Percentiles rank a stretch among this genome's conserved stretches.
These are phyloP conservation scores for Piezodorus guildinii DNA, from an alignment of 1,140 invertebrate species.

Conservation along the genomic window DNA sequence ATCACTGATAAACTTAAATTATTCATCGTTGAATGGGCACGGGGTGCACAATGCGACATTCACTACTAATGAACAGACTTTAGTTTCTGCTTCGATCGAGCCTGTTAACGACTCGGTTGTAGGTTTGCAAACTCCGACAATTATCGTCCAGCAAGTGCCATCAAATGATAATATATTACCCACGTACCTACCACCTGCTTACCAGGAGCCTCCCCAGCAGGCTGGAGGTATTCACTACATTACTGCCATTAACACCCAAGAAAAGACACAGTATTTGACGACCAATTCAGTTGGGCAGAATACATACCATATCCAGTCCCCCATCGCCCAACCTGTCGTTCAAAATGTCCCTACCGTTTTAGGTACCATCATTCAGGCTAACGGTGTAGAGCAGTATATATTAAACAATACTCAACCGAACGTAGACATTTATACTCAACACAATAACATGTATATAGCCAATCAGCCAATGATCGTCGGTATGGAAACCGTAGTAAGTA, in stretches of 20 bases:
- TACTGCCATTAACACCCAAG: constrained; percentile 50
- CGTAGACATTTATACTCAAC: constrained; percentile 48
- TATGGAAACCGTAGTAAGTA: constrained; percentile 70
- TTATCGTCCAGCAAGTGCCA: constrained; percentile 53
- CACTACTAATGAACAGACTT: background rate
- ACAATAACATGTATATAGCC: constrained; percentile 38
- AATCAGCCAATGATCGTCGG: constrained; percentile 68
- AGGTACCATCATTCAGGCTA: constrained; percentile 51
- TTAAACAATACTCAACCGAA: constrained; percentile 45
- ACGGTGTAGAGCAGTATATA: constrained; percentile 46
- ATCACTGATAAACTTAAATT: background rate
- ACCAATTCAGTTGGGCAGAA: constrained; percentile 37
- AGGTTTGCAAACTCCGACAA: constrained; percentile 37
- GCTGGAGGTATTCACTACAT: constrained; percentile 55
- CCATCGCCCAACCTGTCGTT: constrained; percentile 36
- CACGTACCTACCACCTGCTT: constrained; percentile 51
- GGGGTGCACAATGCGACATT: background rate
- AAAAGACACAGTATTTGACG: constrained; percentile 40
- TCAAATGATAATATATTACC: constrained; percentile 50
- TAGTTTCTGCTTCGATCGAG: background rate
- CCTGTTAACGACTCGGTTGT: background rate
- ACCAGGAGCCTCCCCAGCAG: constrained; percentile 45
- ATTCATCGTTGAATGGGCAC: background rate
- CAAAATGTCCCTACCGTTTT: constrained; percentile 45
- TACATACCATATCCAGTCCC: constrained; percentile 32